phyloP scores from a whole-genome alignment of 2,888 invertebrate genomes.

The Caenorhabditis imperialis region DNA sequence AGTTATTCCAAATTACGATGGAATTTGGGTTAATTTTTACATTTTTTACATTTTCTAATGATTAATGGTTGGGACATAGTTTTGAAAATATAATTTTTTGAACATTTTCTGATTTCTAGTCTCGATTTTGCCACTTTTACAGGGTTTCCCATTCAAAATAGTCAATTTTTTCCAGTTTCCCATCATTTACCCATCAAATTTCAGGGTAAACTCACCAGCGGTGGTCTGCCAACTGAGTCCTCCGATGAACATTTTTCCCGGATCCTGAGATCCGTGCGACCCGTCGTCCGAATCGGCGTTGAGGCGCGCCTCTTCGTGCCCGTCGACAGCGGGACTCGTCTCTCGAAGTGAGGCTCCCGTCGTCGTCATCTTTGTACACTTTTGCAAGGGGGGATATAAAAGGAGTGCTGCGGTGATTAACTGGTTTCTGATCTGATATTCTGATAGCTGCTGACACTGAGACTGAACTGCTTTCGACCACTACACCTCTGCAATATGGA shows the following conservation, averaged over 20 bases:
- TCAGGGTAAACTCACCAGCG: conserved; percentile 90
- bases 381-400: background rate
- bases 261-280: conserved; percentile 66
- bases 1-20: no score
- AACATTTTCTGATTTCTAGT: no score
- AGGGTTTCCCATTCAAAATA: no score
- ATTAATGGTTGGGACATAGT: no score
- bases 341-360: conserved; percentile 33
- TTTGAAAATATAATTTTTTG: no score
- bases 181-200: no score
- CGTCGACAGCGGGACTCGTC: conserved; percentile 41
- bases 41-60: no score
- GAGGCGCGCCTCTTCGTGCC: conserved; percentile 64
- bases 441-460: conserved; percentile 20
- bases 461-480: conserved; percentile 38
- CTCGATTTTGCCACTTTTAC: no score
- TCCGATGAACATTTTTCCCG: conserved; percentile 97
- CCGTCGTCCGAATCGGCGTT: conserved; percentile 71
- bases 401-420: conserved; percentile 10
- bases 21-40: no score
- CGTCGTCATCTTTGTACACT: conserved; percentile 39
- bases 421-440: conserved; percentile 30
- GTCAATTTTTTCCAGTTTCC: no score
- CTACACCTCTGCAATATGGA: conserved; percentile 42
- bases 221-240: conserved; percentile 99